Evolutionary conservation across 2,888 invertebrate species (phyloP), one percentile per base, ranked within the genome.

Genomic region (Pseudoips prasinana): DNA sequence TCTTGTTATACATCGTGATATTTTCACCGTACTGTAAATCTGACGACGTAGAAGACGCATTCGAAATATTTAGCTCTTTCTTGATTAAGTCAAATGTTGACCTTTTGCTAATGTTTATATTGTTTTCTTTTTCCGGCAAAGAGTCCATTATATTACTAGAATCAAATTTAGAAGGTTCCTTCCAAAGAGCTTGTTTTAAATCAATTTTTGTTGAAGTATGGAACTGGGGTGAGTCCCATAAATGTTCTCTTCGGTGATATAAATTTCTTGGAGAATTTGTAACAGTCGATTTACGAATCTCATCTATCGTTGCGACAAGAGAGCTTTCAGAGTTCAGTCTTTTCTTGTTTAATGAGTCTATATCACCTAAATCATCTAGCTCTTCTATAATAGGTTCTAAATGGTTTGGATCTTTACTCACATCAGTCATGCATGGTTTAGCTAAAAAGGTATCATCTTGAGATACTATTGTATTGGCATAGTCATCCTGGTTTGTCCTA

Each of bases 251-350:
- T 42, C 90, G 79, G 33, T 91, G 89, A 60, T 90, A 91, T 35
- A 90, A 70, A 58, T 90, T 89, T 56, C 90, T 81, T 3, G 91
- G 91, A 2, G 91, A 91, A 62, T 90, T 91, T 8, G 90, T 89
- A 0, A 83, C 84, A 1, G 90, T 89, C 22, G 87, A 89, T 54
- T 89, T 90, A 24, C 91, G 77, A 22, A 92, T 92, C 75, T 92
- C 91, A 59, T 92, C 92, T 39, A 92, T 92, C 1, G 92, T 92
- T 7, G 91, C 91, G 4, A 92, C 92, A 4, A 92, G 69, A 4
- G 91, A 90, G 62, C 91, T 91, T 60, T 90, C 90, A 10, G 90
- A 89, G 59, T 83, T 88, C 22, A 85, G 62, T 46, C 82, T 70
- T 55, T 87, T 76, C 63, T 89, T 79, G 48, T 61, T 75, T 11